Percentiles rank a stretch among this genome's conserved stretches.
phyloP scores from a whole-genome alignment of 2,113 vertebrate genomes.

The Serilophus lunatus region DNA sequence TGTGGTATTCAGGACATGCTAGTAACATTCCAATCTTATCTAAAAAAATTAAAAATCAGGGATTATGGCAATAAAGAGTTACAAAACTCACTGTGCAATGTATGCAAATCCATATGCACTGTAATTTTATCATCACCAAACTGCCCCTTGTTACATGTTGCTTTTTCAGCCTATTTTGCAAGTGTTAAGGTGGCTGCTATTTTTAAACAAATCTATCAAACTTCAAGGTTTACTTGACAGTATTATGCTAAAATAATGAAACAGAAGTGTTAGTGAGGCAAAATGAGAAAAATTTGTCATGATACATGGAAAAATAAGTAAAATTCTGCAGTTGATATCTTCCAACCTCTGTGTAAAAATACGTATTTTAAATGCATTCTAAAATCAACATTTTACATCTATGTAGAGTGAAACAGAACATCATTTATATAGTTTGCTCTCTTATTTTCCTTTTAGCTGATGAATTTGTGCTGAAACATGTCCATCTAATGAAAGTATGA shows the following conservation, averaged over 20 bases:
- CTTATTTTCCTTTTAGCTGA: neutral
- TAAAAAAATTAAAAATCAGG: neutral
- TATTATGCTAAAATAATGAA: conserved; percentile 28
- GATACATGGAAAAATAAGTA: neutral
- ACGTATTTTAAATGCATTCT: neutral
- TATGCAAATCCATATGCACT: conserved; percentile 24
- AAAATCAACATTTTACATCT: conserved; percentile 4
- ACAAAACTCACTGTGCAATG: neutral
- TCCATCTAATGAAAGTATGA: neutral
- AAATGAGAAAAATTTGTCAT: neutral
- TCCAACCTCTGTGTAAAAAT: neutral
- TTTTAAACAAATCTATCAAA: conserved; percentile 56
- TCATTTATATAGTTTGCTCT: neutral
- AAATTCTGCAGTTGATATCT: neutral
- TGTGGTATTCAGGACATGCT: neutral
- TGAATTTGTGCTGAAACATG: conserved; percentile 4
- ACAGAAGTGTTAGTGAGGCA: neutral
- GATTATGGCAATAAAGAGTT: neutral
- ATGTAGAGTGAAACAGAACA: neutral
- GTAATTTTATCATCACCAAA: conserved; percentile 50
- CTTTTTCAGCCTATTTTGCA: conserved; percentile 50
- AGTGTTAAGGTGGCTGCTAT: conserved; percentile 44
- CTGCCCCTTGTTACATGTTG: conserved; percentile 32
- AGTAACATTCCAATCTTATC: neutral
- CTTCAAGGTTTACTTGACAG: conserved; percentile 48